phyloP scores from a whole-genome alignment of 2,888 invertebrate genomes.

The Drosophila flavopinicola region DNA sequence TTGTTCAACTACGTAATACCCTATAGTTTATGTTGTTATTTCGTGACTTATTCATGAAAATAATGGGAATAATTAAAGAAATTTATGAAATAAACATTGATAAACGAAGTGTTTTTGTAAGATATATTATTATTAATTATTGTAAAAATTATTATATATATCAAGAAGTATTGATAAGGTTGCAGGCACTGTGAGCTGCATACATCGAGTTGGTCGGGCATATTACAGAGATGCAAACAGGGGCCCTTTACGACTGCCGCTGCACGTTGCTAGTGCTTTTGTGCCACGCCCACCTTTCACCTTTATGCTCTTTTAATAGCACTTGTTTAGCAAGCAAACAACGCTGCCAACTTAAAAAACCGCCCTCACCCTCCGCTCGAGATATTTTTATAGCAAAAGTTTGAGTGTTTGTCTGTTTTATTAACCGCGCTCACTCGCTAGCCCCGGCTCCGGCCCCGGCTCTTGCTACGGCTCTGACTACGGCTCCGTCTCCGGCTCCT shows the following conservation, averaged over 20 bases:
- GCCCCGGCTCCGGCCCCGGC: slow-evolving; percentile 18
- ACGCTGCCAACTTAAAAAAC: slow-evolving; percentile 69
- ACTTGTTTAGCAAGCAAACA: slow-evolving; percentile 79
- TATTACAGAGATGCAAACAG: slow-evolving; percentile 36
- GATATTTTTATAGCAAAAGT: slow-evolving; percentile 81
- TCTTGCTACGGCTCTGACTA: slow-evolving; percentile 3
- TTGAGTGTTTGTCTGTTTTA: slow-evolving; percentile 82
- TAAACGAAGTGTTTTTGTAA: too few species aligned
- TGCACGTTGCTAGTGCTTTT: slow-evolving; percentile 33
- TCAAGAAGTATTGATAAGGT: neutral
- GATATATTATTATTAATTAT: too few species aligned
- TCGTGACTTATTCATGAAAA: too few species aligned
- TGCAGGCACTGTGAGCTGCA: slow-evolving; percentile 25
- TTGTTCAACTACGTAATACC: slow-evolving; percentile 10
- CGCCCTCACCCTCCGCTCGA: slow-evolving; percentile 17
- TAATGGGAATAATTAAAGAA: too few species aligned
- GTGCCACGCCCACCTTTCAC: slow-evolving; percentile 54
- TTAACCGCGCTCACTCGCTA: slow-evolving; percentile 73
- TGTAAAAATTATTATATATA: neutral
- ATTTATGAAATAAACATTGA: too few species aligned
- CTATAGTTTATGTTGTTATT: neutral
- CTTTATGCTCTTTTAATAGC: slow-evolving; percentile 79
- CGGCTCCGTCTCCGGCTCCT: slow-evolving; percentile 5
- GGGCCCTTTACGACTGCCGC: slow-evolving; percentile 61
- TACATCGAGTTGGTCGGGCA: slow-evolving; percentile 32